Conservation (phyloP, 2,113 vertebrate species). For the Corythoichthys intestinalis region DNA sequence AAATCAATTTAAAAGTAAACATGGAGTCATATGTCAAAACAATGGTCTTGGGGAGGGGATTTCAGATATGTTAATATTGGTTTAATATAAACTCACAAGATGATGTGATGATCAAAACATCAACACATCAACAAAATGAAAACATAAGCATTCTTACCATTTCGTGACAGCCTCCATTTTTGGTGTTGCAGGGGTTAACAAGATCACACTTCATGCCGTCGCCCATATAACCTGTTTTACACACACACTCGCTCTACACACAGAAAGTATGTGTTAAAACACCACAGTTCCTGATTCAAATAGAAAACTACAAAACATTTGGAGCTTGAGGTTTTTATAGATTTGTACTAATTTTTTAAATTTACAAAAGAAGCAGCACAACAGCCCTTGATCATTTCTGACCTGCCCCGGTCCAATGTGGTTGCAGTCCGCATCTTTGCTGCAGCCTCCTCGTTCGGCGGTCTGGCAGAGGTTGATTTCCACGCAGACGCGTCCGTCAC, state of each 20-base stretch:
- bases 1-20: too few species aligned
- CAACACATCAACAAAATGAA: not conserved
- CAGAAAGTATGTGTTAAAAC: not conserved
- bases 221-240: slow-evolving; percentile 83
- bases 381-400: not conserved
- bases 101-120: not conserved
- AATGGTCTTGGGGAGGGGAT: not conserved
- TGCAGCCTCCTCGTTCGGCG: slow-evolving; percentile 79
- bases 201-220: slow-evolving; percentile 80
- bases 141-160: slow-evolving; percentile 67
- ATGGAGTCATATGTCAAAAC: not conserved
- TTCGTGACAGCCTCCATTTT: slow-evolving; percentile 85
- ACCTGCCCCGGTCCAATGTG: slow-evolving; percentile 87
- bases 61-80: not conserved
- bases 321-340: not conserved
- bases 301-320: not conserved
- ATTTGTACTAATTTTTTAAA: too few species aligned
- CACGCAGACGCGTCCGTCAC: slow-evolving; percentile 81
- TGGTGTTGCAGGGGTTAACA: slow-evolving; percentile 77
- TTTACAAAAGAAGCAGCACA: not conserved
- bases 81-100: too few species aligned
- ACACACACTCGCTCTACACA: slow-evolving; percentile 82
- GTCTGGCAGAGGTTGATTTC: slow-evolving; percentile 83
- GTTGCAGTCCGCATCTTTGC: slow-evolving; percentile 76
- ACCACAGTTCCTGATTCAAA: not conserved